Evolutionary conservation across 2,113 vertebrate genomes (phyloP).

Genomic region (Eidolon helvum): DNA sequence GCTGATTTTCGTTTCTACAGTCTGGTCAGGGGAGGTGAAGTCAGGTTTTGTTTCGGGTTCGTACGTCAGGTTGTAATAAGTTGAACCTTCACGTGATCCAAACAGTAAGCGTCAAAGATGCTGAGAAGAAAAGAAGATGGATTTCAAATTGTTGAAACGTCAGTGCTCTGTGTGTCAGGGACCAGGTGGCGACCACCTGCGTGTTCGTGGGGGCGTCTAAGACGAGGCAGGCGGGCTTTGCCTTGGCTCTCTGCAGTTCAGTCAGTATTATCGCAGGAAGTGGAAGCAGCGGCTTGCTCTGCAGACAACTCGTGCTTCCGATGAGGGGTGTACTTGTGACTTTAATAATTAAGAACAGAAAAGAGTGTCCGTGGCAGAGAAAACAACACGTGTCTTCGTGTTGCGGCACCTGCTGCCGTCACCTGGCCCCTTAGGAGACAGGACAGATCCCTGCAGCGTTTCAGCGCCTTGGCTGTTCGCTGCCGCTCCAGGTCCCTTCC

Average conservation of each 20-base stretch:
- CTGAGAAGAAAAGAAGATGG: background rate
- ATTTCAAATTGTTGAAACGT: background rate
- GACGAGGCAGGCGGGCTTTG: fast-evolving
- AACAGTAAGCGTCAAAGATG: fast-evolving
- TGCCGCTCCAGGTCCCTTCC: fast-evolving
- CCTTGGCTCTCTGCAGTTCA: background rate
- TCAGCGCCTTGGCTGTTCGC: fast-evolving
- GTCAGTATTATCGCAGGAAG: background rate
- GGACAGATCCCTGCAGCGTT: fast-evolving
- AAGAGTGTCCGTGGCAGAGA: background rate
- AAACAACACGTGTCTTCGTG: fast-evolving
- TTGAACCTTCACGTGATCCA: background rate
- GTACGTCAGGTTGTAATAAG: fast-evolving
- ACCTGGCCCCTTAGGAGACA: fast-evolving
- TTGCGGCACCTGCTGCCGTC: fast-evolving
- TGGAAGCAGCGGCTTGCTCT: fast-evolving
- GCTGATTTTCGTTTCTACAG: background rate
- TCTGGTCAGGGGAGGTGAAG: background rate
- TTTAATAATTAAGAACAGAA: background rate
- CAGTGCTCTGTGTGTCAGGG: fast-evolving
- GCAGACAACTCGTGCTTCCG: background rate
- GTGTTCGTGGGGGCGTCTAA: background rate
- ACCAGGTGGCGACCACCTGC: no score
- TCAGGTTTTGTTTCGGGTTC: background rate
- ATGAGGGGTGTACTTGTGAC: background rate